A percentile compares a stretch with the other conserved stretches of the same genome.
Evolutionary conservation across 2,888 invertebrate genomes (phyloP).

Genomic region (Drosophila affinis): DNA sequence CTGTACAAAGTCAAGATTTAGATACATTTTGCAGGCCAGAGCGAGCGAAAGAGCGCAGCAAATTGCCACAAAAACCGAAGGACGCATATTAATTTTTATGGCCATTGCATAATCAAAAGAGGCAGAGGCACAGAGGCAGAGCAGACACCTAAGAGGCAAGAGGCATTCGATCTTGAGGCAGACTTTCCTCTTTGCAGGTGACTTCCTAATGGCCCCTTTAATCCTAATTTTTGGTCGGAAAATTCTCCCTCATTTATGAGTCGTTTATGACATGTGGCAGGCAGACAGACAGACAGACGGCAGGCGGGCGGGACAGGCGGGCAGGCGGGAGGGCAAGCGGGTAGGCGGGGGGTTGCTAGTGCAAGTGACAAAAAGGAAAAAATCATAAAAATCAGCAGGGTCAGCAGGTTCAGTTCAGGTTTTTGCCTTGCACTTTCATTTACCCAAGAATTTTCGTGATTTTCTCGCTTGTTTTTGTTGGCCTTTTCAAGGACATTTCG

Average conservation of each 20-base stretch:
- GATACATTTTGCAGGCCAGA: constrained; percentile 47
- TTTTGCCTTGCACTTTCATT: constrained; percentile 66
- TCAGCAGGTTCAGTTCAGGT: constrained; percentile 29
- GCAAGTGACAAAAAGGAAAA: constrained; percentile 58
- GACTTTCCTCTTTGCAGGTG: constrained; percentile 51
- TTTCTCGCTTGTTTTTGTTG: constrained; percentile 52
- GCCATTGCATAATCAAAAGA: constrained; percentile 76
- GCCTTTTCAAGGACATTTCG: constrained; percentile 75
- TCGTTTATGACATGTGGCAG: constrained; percentile 61
- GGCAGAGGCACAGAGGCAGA: neutral
- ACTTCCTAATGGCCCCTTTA: constrained; percentile 64
- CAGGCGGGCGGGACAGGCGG: too few species aligned
- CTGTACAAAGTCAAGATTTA: constrained; percentile 37
- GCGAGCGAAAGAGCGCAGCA: constrained; percentile 58
- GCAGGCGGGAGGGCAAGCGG: constrained; percentile 31
- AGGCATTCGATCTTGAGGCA: too few species aligned
- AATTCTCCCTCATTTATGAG: constrained; percentile 46
- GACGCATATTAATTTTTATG: constrained; percentile 82
- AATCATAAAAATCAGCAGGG: constrained; percentile 51
- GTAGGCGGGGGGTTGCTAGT: constrained; percentile 12
- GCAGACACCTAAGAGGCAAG: neutral
- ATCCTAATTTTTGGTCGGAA: constrained; percentile 49
- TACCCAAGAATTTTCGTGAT: neutral
- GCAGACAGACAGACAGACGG: too few species aligned
- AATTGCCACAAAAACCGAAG: constrained; percentile 71